Evolutionary conservation across 2,888 invertebrate genomes (phyloP).

Genomic region (Cremastinae sp.): DNA sequence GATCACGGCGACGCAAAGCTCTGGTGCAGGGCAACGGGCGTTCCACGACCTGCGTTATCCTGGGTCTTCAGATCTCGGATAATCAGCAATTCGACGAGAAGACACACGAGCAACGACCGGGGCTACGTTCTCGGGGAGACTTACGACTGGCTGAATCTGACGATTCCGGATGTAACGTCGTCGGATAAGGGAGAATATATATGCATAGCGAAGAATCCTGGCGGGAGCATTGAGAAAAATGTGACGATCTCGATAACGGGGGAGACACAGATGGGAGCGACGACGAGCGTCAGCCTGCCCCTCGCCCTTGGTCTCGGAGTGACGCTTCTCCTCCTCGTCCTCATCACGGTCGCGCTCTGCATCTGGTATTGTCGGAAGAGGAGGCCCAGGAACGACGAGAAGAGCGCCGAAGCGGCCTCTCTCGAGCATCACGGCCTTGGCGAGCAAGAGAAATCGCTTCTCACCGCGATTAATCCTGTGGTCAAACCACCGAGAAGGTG

Average conservation of each 20-base stretch:
- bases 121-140: slow-evolving; percentile 75
- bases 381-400: slow-evolving; percentile 82
- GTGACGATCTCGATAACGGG: slow-evolving; percentile 84
- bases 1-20: slow-evolving; percentile 84
- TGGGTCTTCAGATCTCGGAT: slow-evolving; percentile 75
- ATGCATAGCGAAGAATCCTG: slow-evolving; percentile 91
- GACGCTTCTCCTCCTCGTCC: slow-evolving; percentile 81
- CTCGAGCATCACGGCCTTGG: slow-evolving; percentile 89
- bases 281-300: slow-evolving; percentile 78
- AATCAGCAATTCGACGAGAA: slow-evolving; percentile 70
- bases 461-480: slow-evolving; percentile 92
- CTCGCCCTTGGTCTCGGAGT: slow-evolving; percentile 81
- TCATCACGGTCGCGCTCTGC: slow-evolving; percentile 81
- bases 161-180: slow-evolving; percentile 84
- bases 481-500: slow-evolving; percentile 91
- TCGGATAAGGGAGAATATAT: slow-evolving; percentile 88
- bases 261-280: slow-evolving; percentile 68
- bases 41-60: slow-evolving; percentile 87
- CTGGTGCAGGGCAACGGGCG: slow-evolving; percentile 88
- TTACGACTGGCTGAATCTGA: slow-evolving; percentile 82
- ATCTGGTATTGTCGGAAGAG: slow-evolving; percentile 83
- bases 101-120: slow-evolving; percentile 78
- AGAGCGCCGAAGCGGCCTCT: slow-evolving; percentile 84
- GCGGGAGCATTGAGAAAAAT: slow-evolving; percentile 89
- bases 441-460: slow-evolving; percentile 92